Conservation (phyloP, 2,797 vertebrate genomes). For the Gobio occitaniae region DNA sequence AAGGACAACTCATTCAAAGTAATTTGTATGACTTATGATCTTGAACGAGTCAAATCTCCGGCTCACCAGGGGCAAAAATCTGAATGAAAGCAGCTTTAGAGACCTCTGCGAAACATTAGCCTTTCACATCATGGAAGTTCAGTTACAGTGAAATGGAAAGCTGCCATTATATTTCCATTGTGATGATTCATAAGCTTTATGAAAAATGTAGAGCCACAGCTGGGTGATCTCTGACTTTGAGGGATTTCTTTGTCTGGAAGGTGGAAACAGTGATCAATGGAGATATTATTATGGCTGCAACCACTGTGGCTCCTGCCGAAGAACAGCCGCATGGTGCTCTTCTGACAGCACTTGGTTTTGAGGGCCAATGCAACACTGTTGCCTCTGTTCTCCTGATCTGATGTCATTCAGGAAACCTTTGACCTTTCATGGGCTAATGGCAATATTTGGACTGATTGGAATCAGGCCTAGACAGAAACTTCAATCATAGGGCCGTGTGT, state of each 20-base stretch:
- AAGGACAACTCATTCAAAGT: conserved; percentile 16
- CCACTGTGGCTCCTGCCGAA: conserved; percentile 45
- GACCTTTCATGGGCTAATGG: conserved; percentile 57
- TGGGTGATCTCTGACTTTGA: conserved; percentile 51
- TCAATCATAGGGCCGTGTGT: not conserved
- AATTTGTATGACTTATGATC: conserved; percentile 31
- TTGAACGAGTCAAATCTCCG: conserved; percentile 8
- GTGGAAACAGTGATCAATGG: conserved; percentile 60
- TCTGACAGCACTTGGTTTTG: conserved; percentile 30
- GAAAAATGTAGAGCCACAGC: conserved; percentile 47
- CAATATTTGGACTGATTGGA: conserved; percentile 43
- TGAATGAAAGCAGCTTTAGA: conserved; percentile 43
- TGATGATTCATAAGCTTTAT: conserved; percentile 50
- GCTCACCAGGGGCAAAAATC: conserved; percentile 34
- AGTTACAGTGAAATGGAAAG: conserved; percentile 26
- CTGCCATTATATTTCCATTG: conserved; percentile 52
- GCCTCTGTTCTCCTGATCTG: conserved; percentile 55
- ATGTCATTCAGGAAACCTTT: conserved; percentile 52
- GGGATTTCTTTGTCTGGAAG: conserved; percentile 47
- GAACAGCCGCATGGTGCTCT: conserved; percentile 43
- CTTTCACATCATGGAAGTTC: conserved; percentile 56
- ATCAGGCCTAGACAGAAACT: conserved; percentile 26
- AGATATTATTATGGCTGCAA: conserved; percentile 50
- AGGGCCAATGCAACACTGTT: conserved; percentile 57
- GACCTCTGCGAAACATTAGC: conserved; percentile 49